Base-by-base conservation (phyloP, 2,797 vertebrate genomes). In the Mormyrops boulengeri region DNA sequence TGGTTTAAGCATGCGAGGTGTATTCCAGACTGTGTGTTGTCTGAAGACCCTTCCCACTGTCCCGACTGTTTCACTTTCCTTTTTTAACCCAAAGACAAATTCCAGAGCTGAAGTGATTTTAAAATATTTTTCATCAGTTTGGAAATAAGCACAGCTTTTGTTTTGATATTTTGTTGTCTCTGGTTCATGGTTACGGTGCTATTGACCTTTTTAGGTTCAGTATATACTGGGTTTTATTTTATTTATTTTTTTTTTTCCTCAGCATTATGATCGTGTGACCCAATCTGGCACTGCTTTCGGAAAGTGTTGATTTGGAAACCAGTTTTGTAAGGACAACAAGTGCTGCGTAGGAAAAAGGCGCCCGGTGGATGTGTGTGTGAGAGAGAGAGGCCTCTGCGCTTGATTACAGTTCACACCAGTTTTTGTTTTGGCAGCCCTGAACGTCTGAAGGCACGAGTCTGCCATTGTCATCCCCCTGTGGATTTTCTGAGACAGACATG, bases 361-460 rank as follows among this genome's bases (percentile, higher is more conserved):
- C 47, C 50, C 38, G 12, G 4, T 30, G 69, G 5, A 14, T 41
- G 69, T 34, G 69, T 73, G 30, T 22, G 55, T 2, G 19, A 47
- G 89, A 49, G 69, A 49, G 69, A 44, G 69, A 57, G 87, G 85
- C 57, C 44, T 87, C 88, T 91, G 91, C 62, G 55, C 91, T 89
- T 90, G 89, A 93, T 92, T 91, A 89, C 53, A 5, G 62, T 89
- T 85, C 88, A 62, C 88, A 62, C 88, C 52, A 49, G 41, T 60
- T 89, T 89, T 60, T 92, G 55, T 91, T 93, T 92, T 93, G 91
- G 90, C 92, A 92, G 89, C 30, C 41, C 26, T 47, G 55, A 60
- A 5, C 2, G 0, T 80, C 85, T 55, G 26, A 82, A 66, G 91
- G 91, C 91, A 88, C 55, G 86, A 47, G 52, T 85, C 91, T 89